Percentiles rank a stretch among this genome's conserved stretches.
Conservation (phyloP, 2,113 vertebrate genomes). For the Falco punctatus region DNA sequence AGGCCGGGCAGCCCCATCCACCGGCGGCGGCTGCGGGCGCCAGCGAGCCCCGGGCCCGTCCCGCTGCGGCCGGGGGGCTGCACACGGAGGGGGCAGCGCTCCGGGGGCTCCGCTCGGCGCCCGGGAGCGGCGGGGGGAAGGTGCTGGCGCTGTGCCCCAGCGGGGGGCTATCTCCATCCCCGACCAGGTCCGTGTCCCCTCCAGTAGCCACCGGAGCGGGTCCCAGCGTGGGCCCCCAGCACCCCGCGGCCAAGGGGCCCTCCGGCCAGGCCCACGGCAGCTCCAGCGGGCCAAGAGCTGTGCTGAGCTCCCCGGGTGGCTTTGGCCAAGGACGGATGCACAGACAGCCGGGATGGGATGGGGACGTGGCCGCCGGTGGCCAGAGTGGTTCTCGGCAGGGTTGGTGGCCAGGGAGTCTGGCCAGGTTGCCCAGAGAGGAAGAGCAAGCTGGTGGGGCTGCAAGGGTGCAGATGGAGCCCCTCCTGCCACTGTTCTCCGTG, state of each 20-base stretch:
- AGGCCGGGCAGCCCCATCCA: background rate
- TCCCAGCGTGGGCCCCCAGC: background rate
- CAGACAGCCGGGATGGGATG: accelerated
- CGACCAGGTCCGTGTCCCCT: accelerated
- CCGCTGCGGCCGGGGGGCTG: background rate
- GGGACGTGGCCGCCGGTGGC: accelerated
- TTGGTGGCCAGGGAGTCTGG: background rate
- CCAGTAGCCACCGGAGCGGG: background rate
- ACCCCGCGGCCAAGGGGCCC: background rate
- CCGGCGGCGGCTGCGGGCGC: background rate
- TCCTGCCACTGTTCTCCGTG: background rate
- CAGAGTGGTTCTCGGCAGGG: background rate
- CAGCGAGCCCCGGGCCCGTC: background rate
- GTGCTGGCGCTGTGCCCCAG: background rate
- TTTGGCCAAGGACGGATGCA: accelerated
- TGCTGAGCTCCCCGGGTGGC: background rate
- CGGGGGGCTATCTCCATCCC: background rate
- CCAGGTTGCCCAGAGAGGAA: background rate
- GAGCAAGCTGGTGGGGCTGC: background rate
- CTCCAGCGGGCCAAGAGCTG: background rate
- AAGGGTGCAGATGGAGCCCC: background rate
- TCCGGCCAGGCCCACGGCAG: background rate
- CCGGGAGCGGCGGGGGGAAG: background rate
- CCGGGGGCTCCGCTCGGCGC: background rate
- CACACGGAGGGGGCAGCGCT: background rate